Evolutionary conservation across 1,140 invertebrate species (phyloP), one percentile per base, ranked within the genome.

Genomic region (Calephelis nemesis): DNA sequence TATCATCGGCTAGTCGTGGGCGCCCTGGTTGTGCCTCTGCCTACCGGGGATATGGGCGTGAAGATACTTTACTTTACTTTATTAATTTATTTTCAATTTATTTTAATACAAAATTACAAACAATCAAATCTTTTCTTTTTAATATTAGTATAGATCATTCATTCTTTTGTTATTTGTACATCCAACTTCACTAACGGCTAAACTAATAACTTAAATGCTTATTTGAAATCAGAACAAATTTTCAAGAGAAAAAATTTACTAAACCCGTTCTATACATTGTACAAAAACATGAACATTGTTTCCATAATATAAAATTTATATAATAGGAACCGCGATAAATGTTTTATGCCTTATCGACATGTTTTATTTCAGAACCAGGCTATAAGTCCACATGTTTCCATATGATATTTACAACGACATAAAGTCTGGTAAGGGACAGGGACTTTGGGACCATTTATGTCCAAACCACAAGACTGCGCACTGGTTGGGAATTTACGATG

Each of bases 391-490:
- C 54, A 58, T 58, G 54, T 58, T 58, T 12, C 54, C 19, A 30
- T 39, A 58, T 58, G 19, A 58, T 58, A 58, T 58, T 58, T 30
- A 39, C 19, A 39, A 5, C 19, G 30, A 7, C 30, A 58, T 58
- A 58, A 58, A 58, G 11, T 58, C 19, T 39, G 19, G 30, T 10
- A 39, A 12, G 54, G 9, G 30, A 39, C 54, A 58, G 30, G 42
- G 42, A 45, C 42, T 58, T 39, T 58, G 54, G 54, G 54, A 39
- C 54, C 54, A 30, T 58, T 58, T 58, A 58, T 12, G 30, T 39
- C 11, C 54, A 12, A 58, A 58, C 54, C 54, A 30, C 54, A 58
- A 58, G 54, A 58, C 54, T 58, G 54, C 19, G 12, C 30, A 39
- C 54, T n/a, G 54, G 54, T 19, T 58, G 30, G 30, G 12, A 58